A percentile compares a stretch with the other conserved stretches of the same genome.
phyloP scores from a whole-genome alignment of 2,888 invertebrate species.

The Aquatica leii region DNA sequence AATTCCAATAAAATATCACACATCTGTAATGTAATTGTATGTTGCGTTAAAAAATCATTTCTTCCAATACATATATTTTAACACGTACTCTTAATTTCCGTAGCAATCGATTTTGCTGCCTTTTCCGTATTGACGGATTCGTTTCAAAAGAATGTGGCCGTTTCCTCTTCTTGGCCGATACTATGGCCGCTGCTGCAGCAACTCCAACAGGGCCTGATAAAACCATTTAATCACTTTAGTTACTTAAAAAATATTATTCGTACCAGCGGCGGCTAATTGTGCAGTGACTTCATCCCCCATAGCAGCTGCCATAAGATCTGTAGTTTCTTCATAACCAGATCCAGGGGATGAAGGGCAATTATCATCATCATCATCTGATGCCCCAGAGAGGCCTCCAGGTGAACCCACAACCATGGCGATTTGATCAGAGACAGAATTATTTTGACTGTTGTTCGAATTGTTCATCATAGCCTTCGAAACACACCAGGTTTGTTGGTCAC shows the following conservation, averaged over 20 bases:
- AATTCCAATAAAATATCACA: too few relatives aligned
- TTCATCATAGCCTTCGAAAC: constrained; percentile 60
- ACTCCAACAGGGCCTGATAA: constrained; percentile 88
- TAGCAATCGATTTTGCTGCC: constrained; percentile 92
- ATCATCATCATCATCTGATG: constrained; percentile 81
- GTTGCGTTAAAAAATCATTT: not conserved
- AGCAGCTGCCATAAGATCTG: constrained; percentile 83
- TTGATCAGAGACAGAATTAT: constrained; percentile 64
- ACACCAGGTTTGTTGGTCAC: constrained; percentile 51
- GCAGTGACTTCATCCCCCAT: constrained; percentile 95
- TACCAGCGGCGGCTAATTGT: constrained; percentile 94
- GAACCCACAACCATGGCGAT: constrained; percentile 72
- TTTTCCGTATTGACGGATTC: constrained; percentile 93
- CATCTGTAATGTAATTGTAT: not conserved
- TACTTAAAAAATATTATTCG: constrained; percentile 43
- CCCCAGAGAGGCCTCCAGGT: constrained; percentile 60
- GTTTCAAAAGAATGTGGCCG: constrained; percentile 96
- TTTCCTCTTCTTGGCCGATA: constrained; percentile 94
- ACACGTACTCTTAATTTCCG: constrained; percentile 82
- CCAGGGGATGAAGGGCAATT: constrained; percentile 83
- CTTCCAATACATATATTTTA: not conserved
- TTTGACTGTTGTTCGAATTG: constrained; percentile 57
- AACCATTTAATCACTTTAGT: not conserved
- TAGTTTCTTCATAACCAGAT: constrained; percentile 80
- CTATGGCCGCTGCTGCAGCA: constrained; percentile 96